Base-by-base conservation (phyloP, 30 jellyfish, hydroid and myxozoan genomes). In the Mastigias papua region DNA sequence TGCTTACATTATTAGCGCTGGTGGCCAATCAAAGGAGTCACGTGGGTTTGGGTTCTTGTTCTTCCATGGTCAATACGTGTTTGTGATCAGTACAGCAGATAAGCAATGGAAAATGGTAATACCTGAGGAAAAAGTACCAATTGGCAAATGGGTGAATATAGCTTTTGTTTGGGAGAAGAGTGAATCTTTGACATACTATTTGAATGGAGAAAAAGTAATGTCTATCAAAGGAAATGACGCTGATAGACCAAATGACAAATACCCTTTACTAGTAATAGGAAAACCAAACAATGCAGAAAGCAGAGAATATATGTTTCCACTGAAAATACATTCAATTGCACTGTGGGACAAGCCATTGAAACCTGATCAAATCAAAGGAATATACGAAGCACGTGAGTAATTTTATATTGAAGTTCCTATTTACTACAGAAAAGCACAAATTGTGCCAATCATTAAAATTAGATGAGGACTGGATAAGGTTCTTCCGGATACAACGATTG, bases 1-100 rank as follows among this genome's bases (percentile, higher is more conserved):
- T 69, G 99, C 99, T 0, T 96, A 96, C 94, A 96, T 96, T 63
- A 75, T 96, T 69, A 96, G 99, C 79, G 97, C 97, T 35, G 99
- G 99, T 30, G 98, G 99, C 21, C 99, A 96, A 68, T 96, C 99
- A 19, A 96, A 90, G 65, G 96, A 96, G 69, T 90, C 99, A 54
- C 97, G 97, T 60, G 99, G 99, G 1, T 96, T 96, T 70, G 99
- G 97, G 15, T 96, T 96, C 84, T 49, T 96, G 68, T 91, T 80
- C 74, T 96, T 96, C 81, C 99, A 96, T 61, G 99, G 99, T 20
- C 54, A 86, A 75, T 96, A 90, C 81, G 99, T 96, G 31, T 92
- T 88, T 20, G 89, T 88, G 33, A 33, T 96, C 34, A 96, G 99
- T 60, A 96, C 98, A 10, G 72, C 82, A 16, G 86, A 83, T 54